Evolutionary conservation across 2,797 vertebrate species (phyloP), one percentile per base, ranked within the genome.

Genomic region (Peromyscus melanophrys): DNA sequence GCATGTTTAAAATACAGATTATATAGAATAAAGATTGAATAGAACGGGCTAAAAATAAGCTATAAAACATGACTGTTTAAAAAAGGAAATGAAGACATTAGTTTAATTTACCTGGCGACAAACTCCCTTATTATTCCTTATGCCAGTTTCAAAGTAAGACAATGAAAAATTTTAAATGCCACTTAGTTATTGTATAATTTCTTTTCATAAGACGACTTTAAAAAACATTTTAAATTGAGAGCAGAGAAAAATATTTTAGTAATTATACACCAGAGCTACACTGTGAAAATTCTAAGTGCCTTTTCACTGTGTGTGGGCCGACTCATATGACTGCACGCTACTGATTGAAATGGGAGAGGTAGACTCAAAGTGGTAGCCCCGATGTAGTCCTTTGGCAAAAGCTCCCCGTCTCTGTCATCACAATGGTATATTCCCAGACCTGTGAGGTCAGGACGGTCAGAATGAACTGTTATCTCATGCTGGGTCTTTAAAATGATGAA

Each of bases 31-130:
- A 59, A 88, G 10, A 69, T 63, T 27, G 55, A 82, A 23, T 80
- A 43, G 13, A 90, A 93, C 82, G 16, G 85, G 46, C 2, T 92
- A 78, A 84, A 94, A 85, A 69, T 76, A 21, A 40, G 4, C 63
- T 89, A 57, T 85, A 83, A 61, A 96, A 94, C 7, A 75, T 63
- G 3, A 4, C 31, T 86, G 13, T 78, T 75, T 91, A 43, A 83
- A 90, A 46, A 40, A 6, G n/a, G 92, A 94, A 97, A 77, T 57
- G 55, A 67, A 94, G 71, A 23, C 43, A 37, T 65, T 14, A 57
- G 43, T 25, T 96, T 88, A 67, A 93, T 90, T 89, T 92, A 69
- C 3, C 37, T 37, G 34, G 16, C 85, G 19, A 25, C 69, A 52
- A 87, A 73, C 14, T 1, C 2, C 76, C 9, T 65, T 88, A 76